Evolutionary conservation across 92 coral and sea anemone species (phyloP).

Genomic region (Chrysogorgia sp.): DNA sequence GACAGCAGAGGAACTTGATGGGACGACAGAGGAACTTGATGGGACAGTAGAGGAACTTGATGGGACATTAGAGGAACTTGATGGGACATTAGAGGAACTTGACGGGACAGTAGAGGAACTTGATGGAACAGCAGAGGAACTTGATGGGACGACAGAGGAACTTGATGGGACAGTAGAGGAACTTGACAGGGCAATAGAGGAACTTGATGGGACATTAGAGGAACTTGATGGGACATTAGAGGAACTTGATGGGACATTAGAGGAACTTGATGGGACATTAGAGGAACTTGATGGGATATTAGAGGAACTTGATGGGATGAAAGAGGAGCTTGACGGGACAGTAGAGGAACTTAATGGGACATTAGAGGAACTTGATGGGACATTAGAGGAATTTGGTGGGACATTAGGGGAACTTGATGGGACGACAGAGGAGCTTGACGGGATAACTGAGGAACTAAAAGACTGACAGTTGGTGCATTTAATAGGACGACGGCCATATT

Average conservation of each 20-base stretch:
- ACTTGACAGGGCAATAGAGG: neutral
- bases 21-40: too few relatives aligned
- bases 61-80: neutral
- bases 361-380: neutral
- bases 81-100: too few relatives aligned
- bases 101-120: neutral
- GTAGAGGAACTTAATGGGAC: neutral
- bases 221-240: neutral
- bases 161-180: neutral
- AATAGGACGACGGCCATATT: slow-evolving; percentile 9
- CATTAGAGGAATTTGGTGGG: too few relatives aligned
- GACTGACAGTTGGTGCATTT: slow-evolving; percentile 4
- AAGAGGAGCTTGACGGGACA: too few relatives aligned
- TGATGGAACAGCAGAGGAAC: neutral
- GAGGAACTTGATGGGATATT: neutral
- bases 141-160: neutral
- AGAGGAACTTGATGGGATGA: neutral
- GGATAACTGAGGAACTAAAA: too few relatives aligned
- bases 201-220: neutral
- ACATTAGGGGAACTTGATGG: neutral
- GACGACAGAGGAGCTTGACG: neutral
- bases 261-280: too few relatives aligned
- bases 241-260: neutral
- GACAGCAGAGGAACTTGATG: neutral
- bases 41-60: neutral